Conservation (phyloP, 2,113 vertebrate genomes). For the Tursiops truncatus region DNA sequence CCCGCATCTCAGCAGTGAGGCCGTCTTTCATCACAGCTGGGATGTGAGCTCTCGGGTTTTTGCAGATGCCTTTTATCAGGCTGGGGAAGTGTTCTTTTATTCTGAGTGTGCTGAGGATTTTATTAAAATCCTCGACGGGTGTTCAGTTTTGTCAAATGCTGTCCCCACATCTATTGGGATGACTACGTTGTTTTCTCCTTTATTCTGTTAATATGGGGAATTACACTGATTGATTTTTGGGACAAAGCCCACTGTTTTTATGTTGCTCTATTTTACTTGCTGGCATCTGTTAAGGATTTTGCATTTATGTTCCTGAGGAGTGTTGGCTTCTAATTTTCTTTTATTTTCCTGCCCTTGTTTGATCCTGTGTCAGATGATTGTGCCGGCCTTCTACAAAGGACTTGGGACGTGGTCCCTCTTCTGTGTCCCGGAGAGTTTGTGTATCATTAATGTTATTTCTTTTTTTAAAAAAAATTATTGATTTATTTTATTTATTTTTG, state of each 20-base stretch:
- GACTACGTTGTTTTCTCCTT: neutral
- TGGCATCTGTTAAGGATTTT: neutral
- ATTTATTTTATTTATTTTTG: neutral
- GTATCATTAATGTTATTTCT: neutral
- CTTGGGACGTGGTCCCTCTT: neutral
- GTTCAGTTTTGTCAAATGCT: neutral
- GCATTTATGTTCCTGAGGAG: neutral
- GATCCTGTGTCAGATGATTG: neutral
- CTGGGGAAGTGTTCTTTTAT: neutral
- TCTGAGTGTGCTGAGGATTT: neutral
- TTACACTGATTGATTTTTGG: neutral
- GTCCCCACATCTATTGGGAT: neutral
- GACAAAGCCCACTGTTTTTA: neutral
- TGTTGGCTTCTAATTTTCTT: neutral
- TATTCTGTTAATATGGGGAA: neutral
- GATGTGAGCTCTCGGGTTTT: neutral
- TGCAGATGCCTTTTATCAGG: neutral
- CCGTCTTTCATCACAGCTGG: neutral
- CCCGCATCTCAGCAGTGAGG: neutral
- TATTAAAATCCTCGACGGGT: neutral
- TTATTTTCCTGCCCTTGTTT: neutral
- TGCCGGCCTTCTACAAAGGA: neutral
- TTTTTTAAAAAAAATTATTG: rapidly evolving
- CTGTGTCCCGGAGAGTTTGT: no score
- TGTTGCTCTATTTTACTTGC: neutral